phyloP scores from a whole-genome alignment of 1,140 invertebrate genomes.

The Micrasema longulum region DNA sequence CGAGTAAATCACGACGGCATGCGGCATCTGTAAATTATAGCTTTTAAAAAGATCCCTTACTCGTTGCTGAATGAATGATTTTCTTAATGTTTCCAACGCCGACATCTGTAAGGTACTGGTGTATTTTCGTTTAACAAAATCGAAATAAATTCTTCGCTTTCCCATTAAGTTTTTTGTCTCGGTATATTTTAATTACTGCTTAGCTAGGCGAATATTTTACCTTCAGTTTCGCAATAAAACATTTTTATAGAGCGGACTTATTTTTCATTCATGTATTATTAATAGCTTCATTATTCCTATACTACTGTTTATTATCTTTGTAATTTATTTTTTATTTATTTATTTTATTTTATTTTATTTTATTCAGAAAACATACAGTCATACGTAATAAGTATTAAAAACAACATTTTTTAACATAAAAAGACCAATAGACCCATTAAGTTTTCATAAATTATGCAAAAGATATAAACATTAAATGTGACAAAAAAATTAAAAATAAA shows the following conservation, averaged over 20 bases:
- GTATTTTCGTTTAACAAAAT: conserved; percentile 7
- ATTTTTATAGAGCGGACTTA: conserved; percentile 16
- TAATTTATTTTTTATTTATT: no score
- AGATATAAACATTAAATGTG: no score
- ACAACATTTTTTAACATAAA: no score
- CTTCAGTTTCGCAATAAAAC: conserved; percentile 18
- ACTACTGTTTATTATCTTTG: no score
- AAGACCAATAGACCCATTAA: no score
- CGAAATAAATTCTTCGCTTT: conserved; percentile 17
- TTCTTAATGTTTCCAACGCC: conserved; percentile 27
- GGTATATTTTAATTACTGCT: conserved; percentile 12
- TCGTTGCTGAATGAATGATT: conserved; percentile 17
- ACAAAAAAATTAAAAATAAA: no score
- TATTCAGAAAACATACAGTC: no score
- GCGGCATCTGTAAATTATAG: conserved; percentile 24
- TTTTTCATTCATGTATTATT: neutral
- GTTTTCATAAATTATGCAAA: no score
- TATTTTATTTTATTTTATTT: no score
- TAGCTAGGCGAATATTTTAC: conserved; percentile 5
- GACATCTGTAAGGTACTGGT: conserved; percentile 4
- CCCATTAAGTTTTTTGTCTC: conserved; percentile 6
- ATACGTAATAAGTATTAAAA: no score
- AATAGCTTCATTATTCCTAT: neutral
- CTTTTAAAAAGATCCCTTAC: neutral
- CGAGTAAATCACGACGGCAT: conserved; percentile 12